phyloP scores from a whole-genome alignment of 2,797 vertebrate species.

The Uromys caudimaculatus region DNA sequence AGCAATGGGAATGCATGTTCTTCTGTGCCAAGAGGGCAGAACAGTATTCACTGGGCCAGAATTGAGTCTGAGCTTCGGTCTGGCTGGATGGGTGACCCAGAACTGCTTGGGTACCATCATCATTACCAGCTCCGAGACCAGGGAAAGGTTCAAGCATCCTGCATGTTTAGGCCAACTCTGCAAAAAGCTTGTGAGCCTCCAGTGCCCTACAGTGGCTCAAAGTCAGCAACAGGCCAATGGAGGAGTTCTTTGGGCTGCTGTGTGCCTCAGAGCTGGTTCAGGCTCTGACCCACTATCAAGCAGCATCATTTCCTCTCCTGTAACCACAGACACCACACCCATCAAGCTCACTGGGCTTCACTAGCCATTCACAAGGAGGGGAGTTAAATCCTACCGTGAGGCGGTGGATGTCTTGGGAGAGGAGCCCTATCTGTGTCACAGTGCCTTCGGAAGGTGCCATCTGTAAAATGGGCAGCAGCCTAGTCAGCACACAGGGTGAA shows the following conservation, averaged over 20 bases:
- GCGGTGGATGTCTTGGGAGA: slow-evolving; percentile 95
- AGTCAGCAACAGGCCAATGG: not conserved
- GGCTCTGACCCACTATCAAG: not conserved
- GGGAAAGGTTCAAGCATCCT: not conserved
- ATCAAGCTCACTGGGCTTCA: not conserved
- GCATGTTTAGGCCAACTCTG: not conserved
- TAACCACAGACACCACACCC: not conserved
- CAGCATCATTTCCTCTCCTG: not conserved
- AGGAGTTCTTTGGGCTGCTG: not conserved
- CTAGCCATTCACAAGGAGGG: not conserved
- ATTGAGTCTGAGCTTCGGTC: not conserved
- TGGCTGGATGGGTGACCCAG: not conserved
- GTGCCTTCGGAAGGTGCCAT: slow-evolving; percentile 93
- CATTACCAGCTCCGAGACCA: not conserved
- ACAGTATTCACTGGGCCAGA: not conserved
- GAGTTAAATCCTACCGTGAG: slow-evolving; percentile 92
- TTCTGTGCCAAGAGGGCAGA: not conserved
- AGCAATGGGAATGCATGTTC: not conserved
- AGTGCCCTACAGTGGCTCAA: not conserved
- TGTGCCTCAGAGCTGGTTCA: not conserved
- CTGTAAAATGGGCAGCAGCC: slow-evolving; percentile 91
- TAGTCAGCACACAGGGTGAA: slow-evolving; percentile 7
- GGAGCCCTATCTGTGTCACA: slow-evolving; percentile 93
- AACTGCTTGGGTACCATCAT: not conserved
- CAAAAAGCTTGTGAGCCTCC: not conserved